Conservation (phyloP, 2,888 invertebrate genomes). For the Drosophila peninsularis region DNA sequence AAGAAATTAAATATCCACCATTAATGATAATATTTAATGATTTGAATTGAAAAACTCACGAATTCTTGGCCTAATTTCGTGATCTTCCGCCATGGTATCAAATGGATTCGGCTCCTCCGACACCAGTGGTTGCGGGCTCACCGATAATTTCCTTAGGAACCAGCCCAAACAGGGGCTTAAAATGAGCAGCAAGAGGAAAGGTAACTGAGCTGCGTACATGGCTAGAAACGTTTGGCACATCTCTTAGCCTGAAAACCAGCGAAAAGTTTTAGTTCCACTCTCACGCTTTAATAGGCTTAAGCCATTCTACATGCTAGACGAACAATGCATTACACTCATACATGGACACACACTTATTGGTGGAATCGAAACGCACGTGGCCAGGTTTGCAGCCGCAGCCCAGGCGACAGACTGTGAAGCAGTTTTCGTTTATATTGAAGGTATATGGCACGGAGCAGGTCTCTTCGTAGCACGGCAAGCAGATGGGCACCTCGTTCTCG, state of each 20-base stretch:
- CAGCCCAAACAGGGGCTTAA: conserved; percentile 3
- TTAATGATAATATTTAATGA: not conserved
- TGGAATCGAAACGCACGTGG: conserved; percentile 40
- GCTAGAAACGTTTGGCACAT: not conserved
- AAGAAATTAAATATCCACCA: not conserved
- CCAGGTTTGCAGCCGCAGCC: conserved; percentile 54
- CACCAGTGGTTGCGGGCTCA: not conserved
- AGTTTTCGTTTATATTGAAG: accelerated
- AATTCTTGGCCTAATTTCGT: conserved; percentile 14
- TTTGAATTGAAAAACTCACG: conserved; percentile 18
- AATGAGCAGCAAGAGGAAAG: conserved; percentile 18
- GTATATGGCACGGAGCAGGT: conserved; percentile 30
- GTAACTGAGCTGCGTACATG: conserved; percentile 14
- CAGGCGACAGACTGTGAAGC: conserved; percentile 27
- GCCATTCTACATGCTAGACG: not conserved
- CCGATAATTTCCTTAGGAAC: not conserved
- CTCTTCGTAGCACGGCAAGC: conserved; percentile 44
- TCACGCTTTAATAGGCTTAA: not conserved
- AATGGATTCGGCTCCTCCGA: not conserved
- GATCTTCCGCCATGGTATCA: not conserved
- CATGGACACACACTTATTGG: conserved; percentile 31
- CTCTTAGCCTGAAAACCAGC: not conserved
- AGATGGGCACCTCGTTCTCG: conserved; percentile 44
- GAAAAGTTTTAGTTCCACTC: not conserved
- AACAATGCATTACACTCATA: conserved; percentile 22